phyloP scores from a whole-genome alignment of 1,140 invertebrate species.

The Stegodyphus dumicola region DNA sequence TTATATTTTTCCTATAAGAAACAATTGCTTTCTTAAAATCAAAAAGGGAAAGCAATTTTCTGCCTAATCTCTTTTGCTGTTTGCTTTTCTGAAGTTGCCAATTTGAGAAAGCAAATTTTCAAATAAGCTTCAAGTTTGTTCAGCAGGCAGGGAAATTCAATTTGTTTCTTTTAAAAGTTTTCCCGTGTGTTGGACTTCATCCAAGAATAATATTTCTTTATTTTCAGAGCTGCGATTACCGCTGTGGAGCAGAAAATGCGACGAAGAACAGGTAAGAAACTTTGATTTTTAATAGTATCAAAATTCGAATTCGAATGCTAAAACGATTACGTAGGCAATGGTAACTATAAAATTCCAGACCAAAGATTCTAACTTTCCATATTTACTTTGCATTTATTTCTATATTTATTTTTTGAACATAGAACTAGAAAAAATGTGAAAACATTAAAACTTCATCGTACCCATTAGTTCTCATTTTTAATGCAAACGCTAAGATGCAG shows the following conservation, averaged over 20 bases:
- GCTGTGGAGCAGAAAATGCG: conserved; percentile 41
- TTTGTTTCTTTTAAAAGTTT: background rate
- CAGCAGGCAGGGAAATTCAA: too few species aligned
- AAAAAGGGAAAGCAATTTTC: too few species aligned
- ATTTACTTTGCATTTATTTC: background rate
- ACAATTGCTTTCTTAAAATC: too few species aligned
- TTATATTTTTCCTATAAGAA: too few species aligned
- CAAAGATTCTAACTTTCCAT: too few species aligned
- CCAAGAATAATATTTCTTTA: conserved; percentile 3
- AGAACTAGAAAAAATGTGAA: background rate
- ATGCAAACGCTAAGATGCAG: background rate
- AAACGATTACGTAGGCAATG: too few species aligned
- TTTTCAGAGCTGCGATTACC: conserved; percentile 49
- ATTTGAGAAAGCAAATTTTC: too few species aligned
- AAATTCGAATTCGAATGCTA: background rate
- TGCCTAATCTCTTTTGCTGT: too few species aligned
- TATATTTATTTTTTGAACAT: background rate
- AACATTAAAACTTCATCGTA: background rate
- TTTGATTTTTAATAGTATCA: background rate
- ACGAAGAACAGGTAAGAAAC: conserved; percentile 31
- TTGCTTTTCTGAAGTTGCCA: too few species aligned
- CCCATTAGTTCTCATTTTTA: background rate
- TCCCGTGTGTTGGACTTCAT: background rate
- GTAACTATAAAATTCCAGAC: background rate
- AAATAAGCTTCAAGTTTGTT: too few species aligned